Conservation (phyloP, 2,113 vertebrate genomes). For the Sceloporus tristichus region DNA sequence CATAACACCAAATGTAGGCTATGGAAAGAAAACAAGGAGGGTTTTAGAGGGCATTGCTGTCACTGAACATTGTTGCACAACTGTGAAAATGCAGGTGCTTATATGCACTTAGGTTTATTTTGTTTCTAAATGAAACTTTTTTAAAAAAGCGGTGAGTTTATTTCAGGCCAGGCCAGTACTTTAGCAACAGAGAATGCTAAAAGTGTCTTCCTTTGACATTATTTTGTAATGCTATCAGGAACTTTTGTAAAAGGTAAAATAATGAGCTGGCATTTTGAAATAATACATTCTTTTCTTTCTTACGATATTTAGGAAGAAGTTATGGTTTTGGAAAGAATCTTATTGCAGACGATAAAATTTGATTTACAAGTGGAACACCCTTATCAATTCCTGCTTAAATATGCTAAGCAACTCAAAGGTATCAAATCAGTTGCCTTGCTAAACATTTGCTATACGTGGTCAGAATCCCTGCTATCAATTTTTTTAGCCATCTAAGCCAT, state of each 20-base stretch:
- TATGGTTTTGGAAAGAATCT: constrained; percentile 97
- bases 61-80: background rate
- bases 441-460: background rate
- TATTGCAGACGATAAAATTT: constrained; percentile 98
- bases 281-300: constrained; percentile 38
- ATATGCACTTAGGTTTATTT: background rate
- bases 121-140: background rate
- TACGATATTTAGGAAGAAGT: constrained; percentile 89
- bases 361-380: constrained; percentile 98
- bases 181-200: background rate
- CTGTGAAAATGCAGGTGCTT: background rate
- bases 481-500: too few relatives aligned
- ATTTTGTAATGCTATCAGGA: background rate
- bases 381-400: constrained; percentile 96
- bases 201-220: background rate
- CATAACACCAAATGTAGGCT: background rate
- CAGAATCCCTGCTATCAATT: background rate
- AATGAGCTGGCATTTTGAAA: constrained; percentile 14
- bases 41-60: background rate
- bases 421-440: constrained; percentile 24
- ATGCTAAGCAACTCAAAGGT: constrained; percentile 99
- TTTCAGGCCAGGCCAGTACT: background rate
- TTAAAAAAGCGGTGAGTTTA: constrained; percentile 9
- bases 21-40: background rate
- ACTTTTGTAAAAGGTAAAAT: constrained; percentile 21